Base-by-base conservation (phyloP, 2,888 invertebrate genomes). In the Ephialtes manifestator region DNA sequence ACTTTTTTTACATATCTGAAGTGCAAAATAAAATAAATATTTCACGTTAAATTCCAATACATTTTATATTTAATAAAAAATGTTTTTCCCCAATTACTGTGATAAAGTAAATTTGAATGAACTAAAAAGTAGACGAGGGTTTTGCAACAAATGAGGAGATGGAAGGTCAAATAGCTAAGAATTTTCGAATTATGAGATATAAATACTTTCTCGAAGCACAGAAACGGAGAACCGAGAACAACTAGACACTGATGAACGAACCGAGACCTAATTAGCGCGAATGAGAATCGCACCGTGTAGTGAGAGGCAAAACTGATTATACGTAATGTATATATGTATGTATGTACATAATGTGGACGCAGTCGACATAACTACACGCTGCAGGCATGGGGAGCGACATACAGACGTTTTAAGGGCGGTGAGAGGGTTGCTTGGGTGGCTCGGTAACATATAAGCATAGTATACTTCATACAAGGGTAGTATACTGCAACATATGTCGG, bases 401-500 rank as follows among this genome's bases (percentile, higher is more conserved):
- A 74, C 58, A 60, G 55, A 72, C 72, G 55, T 58, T 74, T 74
- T 74, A 58, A 20, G 58, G 72, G 72, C 46, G 72, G 58, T 28
- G 72, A 74, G 58, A 60, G 58, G 72, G 58, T 58, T 74, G 58
- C 28, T 28, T 58, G 58, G 58, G 43, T 58, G 58, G 72, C 72
- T 74, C 72, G 58, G 72, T 74, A 43, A 60, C 58, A 74, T 58
- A 58, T 74, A 74, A 74, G 72, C 72, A 35, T 46, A 28, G 43
- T 43, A 39, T 65, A 39, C 65, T 39, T 65, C 39, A 65, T 65
- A 65, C 63, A 63, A 35, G 35, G 63, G 63, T 63, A 4, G 63
- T 63, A 35, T 63, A 63, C 63, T 31, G 10, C n/a, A 35, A 39
- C 63, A 63, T 63, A 63, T 63, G n/a, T 63, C 60, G 31, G 28